Evolutionary conservation across 2,113 vertebrate genomes (phyloP).

Genomic region (Etia nguti): DNA sequence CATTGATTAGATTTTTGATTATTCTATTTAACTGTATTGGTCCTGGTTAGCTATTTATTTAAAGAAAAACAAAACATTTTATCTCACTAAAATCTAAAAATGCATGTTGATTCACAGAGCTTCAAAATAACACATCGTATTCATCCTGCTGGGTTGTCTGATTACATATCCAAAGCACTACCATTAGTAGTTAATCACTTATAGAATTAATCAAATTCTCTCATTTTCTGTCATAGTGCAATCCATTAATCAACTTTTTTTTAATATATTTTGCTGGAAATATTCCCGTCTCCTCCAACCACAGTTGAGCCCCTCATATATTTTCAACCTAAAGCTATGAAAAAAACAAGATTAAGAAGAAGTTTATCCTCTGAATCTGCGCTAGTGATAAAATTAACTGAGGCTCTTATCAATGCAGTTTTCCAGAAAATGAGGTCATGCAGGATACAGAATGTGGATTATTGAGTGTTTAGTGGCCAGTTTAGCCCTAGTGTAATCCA

Average conservation of each 20-base stretch:
- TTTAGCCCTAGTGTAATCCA: constrained; percentile 55
- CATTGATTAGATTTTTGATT: background rate
- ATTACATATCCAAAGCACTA: background rate
- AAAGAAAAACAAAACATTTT: too few relatives aligned
- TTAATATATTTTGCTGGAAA: background rate
- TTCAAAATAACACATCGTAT: background rate
- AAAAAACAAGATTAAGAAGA: constrained; percentile 11
- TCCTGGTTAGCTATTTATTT: background rate
- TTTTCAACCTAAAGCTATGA: background rate
- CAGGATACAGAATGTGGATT: constrained; percentile 47
- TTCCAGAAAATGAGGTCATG: constrained; percentile 39
- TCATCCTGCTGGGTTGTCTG: background rate
- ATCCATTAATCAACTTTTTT: background rate
- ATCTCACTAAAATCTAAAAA: background rate
- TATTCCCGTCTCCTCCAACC: background rate
- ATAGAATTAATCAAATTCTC: background rate
- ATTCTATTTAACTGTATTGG: background rate
- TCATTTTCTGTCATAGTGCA: background rate
- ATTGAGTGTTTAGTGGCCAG: constrained; percentile 53
- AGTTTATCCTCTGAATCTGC: background rate
- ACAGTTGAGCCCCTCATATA: background rate
- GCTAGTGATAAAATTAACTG: constrained; percentile 13
- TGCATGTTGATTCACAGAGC: background rate
- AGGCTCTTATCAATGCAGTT: constrained; percentile 44
- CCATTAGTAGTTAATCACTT: background rate